Evolutionary conservation across 64 coral and sea anemone genomes (phyloP).

Genomic region (Anthopleura sola): DNA sequence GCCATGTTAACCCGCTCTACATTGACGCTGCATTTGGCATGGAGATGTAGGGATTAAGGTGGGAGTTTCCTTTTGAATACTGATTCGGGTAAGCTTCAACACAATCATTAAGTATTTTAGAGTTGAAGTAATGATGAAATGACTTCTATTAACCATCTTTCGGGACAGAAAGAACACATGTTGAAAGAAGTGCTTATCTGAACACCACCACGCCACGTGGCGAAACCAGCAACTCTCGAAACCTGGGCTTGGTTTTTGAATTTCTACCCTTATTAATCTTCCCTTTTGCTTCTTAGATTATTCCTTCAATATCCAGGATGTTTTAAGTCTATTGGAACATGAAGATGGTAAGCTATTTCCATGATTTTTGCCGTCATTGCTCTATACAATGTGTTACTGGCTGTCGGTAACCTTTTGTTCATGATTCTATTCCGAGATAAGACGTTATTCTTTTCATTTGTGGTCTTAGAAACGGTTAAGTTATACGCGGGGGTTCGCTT

Average conservation of each 20-base stretch:
- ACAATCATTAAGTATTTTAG: not conserved
- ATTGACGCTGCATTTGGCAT: not conserved
- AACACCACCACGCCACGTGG: not conserved
- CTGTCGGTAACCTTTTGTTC: not conserved
- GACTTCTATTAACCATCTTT: constrained; percentile 61
- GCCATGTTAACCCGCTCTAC: not conserved
- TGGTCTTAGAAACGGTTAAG: too few species aligned
- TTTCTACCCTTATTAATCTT: not conserved
- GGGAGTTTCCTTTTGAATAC: not conserved
- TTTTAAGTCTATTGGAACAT: not conserved
- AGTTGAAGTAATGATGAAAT: constrained; percentile 34
- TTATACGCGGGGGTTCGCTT: too few species aligned
- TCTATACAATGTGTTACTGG: not conserved
- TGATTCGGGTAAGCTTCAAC: not conserved
- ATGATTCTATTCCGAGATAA: not conserved
- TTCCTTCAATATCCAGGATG: not conserved
- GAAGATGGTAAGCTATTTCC: not conserved
- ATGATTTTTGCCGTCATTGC: not conserved
- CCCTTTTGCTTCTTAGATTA: not conserved
- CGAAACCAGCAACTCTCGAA: not conserved
- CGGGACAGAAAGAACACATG: constrained; percentile 57
- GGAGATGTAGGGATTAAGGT: not conserved
- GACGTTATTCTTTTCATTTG: not conserved
- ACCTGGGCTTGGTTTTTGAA: not conserved
- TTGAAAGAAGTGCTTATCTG: constrained; percentile 40